phyloP scores from a whole-genome alignment of 2,113 vertebrate genomes.

The Anolis carolinensis region DNA sequence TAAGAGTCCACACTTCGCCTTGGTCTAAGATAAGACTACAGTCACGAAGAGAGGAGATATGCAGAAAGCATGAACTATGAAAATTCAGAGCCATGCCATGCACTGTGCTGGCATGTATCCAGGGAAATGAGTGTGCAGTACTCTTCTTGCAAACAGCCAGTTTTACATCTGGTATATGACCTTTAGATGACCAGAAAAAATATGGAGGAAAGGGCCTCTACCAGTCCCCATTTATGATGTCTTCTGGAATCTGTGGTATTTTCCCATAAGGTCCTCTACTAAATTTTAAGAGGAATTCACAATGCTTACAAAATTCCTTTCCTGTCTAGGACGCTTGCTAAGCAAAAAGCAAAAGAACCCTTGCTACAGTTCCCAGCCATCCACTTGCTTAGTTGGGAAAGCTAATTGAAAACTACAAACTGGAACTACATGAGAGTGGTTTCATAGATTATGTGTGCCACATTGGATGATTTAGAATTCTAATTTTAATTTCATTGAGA shows the following conservation, averaged over 20 bases:
- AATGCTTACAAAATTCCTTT: slow-evolving; percentile 32
- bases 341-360: background rate
- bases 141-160: background rate
- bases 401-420: background rate
- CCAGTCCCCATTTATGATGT: slow-evolving; percentile 33
- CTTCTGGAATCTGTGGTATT: slow-evolving; percentile 40
- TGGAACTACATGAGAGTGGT: background rate
- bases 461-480: background rate
- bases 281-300: slow-evolving; percentile 34
- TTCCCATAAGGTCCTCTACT: slow-evolving; percentile 34
- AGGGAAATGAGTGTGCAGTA: slow-evolving; percentile 2
- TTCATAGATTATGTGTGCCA: background rate
- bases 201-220: slow-evolving; percentile 17
- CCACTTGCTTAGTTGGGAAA: background rate
- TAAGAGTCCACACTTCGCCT: background rate
- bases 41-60: background rate
- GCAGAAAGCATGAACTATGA: background rate
- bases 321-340: slow-evolving; percentile 21
- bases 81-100: background rate
- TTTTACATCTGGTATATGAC: slow-evolving; percentile 29
- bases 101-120: background rate
- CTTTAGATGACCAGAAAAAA: slow-evolving; percentile 29
- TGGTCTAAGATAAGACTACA: background rate
- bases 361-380: background rate
- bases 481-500: background rate